These are phyloP conservation scores for Chirona hameri DNA, from an alignment of 2,888 invertebrate species.

Conservation along the genomic window DNA sequence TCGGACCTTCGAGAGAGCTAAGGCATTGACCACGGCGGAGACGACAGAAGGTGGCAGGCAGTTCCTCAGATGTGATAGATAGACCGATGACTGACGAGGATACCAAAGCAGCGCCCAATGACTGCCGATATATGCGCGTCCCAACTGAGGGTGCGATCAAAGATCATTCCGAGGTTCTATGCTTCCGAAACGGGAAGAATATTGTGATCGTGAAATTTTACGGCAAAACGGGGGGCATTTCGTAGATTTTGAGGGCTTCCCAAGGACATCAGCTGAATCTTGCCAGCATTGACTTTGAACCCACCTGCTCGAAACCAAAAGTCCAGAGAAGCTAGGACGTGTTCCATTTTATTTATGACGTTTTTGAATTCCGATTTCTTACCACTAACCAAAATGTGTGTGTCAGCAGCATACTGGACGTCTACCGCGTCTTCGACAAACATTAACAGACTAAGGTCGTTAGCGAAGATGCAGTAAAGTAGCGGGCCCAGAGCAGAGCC, in stretches of 20 bases:
- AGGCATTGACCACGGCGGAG: not conserved
- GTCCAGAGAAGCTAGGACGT: not conserved
- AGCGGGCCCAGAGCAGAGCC: not conserved
- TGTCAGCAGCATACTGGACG: not conserved
- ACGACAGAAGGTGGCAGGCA: not conserved
- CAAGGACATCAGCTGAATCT: not conserved
- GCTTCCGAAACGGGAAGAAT: not conserved
- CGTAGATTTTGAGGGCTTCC: not conserved
- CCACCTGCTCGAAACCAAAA: not conserved
- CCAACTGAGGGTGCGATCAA: not conserved
- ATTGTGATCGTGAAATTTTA: not conserved
- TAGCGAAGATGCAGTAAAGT: not conserved
- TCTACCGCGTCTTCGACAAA: not conserved
- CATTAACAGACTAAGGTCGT: not conserved
- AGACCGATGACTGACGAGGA: not conserved
- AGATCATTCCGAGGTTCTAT: not conserved
- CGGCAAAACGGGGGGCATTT: not conserved
- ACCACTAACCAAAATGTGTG: not conserved
- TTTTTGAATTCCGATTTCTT: not conserved
- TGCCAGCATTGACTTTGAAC: not conserved
- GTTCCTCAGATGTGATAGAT: not conserved
- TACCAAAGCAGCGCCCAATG: not conserved
- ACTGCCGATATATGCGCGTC: not conserved
- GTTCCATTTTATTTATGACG: not conserved
- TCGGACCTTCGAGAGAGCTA: not conserved